phyloP scores from a whole-genome alignment of 2,888 invertebrate genomes.

The Argynnis bischoffii region DNA sequence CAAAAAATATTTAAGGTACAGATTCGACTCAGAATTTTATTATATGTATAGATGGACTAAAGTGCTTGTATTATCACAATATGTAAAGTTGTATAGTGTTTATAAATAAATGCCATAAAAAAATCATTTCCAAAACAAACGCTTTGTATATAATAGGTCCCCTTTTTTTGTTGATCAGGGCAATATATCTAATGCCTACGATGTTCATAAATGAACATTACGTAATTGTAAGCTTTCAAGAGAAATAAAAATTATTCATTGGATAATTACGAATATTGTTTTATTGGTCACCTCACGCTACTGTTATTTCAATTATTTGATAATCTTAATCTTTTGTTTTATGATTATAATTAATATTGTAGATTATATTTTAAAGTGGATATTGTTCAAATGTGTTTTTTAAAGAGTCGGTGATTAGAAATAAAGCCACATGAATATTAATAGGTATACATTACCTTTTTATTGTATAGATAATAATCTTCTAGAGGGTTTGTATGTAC shows the following conservation, averaged over 20 bases:
- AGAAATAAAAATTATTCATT: conserved; percentile 76
- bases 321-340: background rate
- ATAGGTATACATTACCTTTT: too few relatives aligned
- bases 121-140: conserved; percentile 51
- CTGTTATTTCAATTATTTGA: background rate
- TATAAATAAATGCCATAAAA: conserved; percentile 63
- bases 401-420: too few relatives aligned
- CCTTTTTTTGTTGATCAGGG: conserved; percentile 68
- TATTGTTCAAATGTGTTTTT: too few relatives aligned
- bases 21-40: too few relatives aligned
- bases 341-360: too few relatives aligned
- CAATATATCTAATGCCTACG: conserved; percentile 72
- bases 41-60: too few relatives aligned
- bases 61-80: conserved; percentile 63
- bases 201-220: conserved; percentile 75
- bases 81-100: conserved; percentile 78
- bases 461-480: too few relatives aligned
- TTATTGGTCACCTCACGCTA: conserved; percentile 51
- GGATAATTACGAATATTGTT: conserved; percentile 78
- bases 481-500: too few relatives aligned
- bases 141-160: conserved; percentile 73
- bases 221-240: conserved; percentile 72
- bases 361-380: too few relatives aligned
- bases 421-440: too few relatives aligned
- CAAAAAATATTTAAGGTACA: too few relatives aligned